Percentiles rank a stretch among this genome's conserved stretches.
Conservation (phyloP, 2,113 vertebrate genomes). For the Stomatorhinus ivindoensis region DNA sequence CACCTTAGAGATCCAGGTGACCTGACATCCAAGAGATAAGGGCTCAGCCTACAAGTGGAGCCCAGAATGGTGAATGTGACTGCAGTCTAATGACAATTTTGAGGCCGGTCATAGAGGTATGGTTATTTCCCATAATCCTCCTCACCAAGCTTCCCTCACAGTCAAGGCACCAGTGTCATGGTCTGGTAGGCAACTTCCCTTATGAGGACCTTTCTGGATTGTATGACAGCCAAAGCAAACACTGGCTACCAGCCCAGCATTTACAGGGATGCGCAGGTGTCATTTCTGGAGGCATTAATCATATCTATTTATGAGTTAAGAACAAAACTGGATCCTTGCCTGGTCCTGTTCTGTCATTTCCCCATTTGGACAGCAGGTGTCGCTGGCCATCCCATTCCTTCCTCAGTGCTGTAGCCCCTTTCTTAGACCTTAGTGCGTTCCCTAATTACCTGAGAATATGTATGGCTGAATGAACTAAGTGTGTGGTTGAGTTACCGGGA, state of each 20-base stretch:
- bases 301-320: background rate
- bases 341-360: background rate
- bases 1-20: conserved; percentile 25
- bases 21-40: background rate
- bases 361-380: background rate
- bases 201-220: background rate
- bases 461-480: background rate
- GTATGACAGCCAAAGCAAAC: background rate
- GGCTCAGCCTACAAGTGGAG: background rate
- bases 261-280: background rate
- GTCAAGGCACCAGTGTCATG: background rate
- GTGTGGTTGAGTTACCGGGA: background rate
- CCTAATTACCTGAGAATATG: too few relatives aligned
- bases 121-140: background rate
- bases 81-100: background rate
- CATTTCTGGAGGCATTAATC: background rate
- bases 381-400: background rate
- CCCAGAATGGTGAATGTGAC: background rate
- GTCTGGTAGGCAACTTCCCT: background rate
- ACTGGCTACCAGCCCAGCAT: background rate
- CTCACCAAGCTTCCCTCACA: background rate
- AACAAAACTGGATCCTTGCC: background rate
- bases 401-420: background rate
- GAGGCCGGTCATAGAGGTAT: background rate
- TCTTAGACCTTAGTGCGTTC: background rate